phyloP scores from a whole-genome alignment of 2,113 vertebrate species.

The Passer domesticus region DNA sequence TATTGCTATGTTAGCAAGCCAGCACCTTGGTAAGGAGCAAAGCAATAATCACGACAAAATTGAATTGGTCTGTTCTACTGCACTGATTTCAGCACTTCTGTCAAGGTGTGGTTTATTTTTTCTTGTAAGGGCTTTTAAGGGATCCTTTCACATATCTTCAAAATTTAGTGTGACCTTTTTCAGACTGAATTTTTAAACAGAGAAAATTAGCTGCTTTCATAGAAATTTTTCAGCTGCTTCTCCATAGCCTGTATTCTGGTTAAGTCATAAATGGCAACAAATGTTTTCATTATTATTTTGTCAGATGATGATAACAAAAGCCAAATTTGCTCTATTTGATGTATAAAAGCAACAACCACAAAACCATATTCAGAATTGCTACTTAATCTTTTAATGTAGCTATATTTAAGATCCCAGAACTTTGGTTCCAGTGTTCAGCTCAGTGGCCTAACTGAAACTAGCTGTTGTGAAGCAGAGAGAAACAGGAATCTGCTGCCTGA shows the following conservation, averaged over 20 bases:
- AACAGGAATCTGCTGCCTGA: not conserved
- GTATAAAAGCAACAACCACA: not conserved
- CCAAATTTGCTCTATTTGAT: not conserved
- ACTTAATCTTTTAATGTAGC: not conserved
- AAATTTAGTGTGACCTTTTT: not conserved
- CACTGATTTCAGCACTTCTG: not conserved
- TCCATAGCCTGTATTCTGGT: not conserved
- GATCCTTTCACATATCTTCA: not conserved
- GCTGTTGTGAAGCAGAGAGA: not conserved
- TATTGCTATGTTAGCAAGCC: not conserved
- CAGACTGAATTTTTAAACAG: not conserved
- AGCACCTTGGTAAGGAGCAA: not conserved
- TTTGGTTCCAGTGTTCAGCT: not conserved
- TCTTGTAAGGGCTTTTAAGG: not conserved
- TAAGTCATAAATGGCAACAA: not conserved
- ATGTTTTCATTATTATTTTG: not conserved
- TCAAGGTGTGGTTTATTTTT: not conserved
- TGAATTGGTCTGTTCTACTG: rapidly evolving
- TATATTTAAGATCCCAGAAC: not conserved
- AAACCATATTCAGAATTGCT: not conserved
- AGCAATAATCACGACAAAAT: not conserved
- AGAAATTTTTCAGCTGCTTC: not conserved
- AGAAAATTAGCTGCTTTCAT: not conserved
- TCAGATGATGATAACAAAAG: not conserved
- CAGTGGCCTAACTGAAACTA: not conserved